Conservation (phyloP, 2,797 vertebrate genomes). For the Periophthalmus magnuspinnatus region DNA sequence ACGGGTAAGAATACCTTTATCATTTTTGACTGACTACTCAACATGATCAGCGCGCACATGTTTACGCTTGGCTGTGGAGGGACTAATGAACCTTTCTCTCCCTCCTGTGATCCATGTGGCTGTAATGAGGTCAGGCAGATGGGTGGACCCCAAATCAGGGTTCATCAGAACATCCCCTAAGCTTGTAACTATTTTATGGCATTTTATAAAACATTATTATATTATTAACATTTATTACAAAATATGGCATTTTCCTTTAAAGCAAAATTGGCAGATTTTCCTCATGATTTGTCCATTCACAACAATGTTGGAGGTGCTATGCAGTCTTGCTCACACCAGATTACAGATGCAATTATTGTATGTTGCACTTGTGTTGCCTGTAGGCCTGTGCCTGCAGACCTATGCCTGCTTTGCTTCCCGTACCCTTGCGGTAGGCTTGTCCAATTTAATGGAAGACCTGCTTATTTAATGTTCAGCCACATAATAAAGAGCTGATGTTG, state of each 20-base stretch:
- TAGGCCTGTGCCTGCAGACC: too few species aligned
- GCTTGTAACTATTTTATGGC: conserved; percentile 2
- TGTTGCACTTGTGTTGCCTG: too few species aligned
- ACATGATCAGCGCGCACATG: not conserved
- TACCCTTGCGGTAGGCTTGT: too few species aligned
- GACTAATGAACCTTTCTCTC: conserved; percentile 59
- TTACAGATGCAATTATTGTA: not conserved
- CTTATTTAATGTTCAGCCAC: not conserved
- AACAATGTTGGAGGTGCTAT: not conserved
- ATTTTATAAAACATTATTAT: too few species aligned
- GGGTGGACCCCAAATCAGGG: conserved; percentile 58
- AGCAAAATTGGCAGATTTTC: not conserved
- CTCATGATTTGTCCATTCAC: not conserved
- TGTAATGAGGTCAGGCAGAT: conserved; percentile 78
- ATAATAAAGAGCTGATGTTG: not conserved
- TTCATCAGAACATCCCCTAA: conserved; percentile 49
- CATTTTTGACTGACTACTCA: not conserved
- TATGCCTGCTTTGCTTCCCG: too few species aligned
- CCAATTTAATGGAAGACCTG: too few species aligned
- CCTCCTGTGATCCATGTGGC: conserved; percentile 57
- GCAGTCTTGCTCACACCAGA: not conserved
- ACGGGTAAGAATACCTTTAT: conserved; percentile 40
- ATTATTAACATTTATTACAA: too few species aligned
- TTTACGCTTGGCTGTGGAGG: conserved; percentile 33
- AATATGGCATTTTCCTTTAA: not conserved